Conservation (phyloP, 1,140 invertebrate genomes). For the Pantala flavescens region DNA sequence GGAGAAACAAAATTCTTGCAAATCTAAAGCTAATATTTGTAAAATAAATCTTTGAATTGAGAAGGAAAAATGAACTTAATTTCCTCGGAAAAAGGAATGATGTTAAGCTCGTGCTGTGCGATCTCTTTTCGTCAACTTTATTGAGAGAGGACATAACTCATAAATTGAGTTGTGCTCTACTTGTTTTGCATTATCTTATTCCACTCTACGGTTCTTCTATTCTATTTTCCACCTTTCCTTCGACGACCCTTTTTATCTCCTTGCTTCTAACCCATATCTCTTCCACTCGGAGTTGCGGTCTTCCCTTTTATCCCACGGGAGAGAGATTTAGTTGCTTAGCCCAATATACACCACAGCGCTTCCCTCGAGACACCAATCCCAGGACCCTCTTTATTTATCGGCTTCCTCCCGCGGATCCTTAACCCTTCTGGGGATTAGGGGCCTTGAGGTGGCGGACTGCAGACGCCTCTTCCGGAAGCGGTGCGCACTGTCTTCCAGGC, state of each 20-base stretch:
- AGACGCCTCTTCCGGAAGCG: too few species aligned
- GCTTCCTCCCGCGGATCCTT: not conserved
- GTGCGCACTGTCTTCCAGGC: too few species aligned
- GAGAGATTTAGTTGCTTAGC: conserved; percentile 1
- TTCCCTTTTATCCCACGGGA: not conserved
- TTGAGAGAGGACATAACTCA: too few species aligned
- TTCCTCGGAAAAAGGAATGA: too few species aligned
- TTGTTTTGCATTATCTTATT: not conserved
- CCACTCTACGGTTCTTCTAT: not conserved
- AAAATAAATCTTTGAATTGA: too few species aligned
- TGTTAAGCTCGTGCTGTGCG: too few species aligned
- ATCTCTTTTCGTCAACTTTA: too few species aligned
- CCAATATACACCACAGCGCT: not conserved
- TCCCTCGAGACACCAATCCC: not conserved
- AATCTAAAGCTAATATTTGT: too few species aligned
- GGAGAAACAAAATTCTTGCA: too few species aligned
- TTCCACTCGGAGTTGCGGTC: not conserved
- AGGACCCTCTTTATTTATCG: conserved; percentile 3
- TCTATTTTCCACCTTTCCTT: not conserved
- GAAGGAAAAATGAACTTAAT: too few species aligned
- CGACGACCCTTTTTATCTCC: not conserved
- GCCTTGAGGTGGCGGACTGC: not conserved
- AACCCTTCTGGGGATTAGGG: not conserved
- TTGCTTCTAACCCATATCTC: not conserved
- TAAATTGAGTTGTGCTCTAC: too few species aligned